These are phyloP conservation scores for Drosophila fungiperda DNA, from an alignment of 2,888 invertebrate genomes.

Conservation along the genomic window DNA sequence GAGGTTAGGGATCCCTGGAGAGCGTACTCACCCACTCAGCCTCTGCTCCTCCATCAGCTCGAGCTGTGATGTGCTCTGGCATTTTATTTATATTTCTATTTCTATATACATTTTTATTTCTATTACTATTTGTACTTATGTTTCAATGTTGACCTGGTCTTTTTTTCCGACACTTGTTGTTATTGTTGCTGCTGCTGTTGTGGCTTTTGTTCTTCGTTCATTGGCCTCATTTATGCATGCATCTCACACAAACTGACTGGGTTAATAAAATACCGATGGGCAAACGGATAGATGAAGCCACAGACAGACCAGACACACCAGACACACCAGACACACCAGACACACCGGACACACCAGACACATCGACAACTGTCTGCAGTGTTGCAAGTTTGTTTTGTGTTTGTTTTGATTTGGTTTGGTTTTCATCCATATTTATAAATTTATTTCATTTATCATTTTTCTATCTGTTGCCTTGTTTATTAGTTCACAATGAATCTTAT, in stretches of 20 bases:
- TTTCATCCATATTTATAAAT: background rate
- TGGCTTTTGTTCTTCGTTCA: background rate
- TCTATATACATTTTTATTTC: background rate
- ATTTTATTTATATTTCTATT: conserved; percentile 37
- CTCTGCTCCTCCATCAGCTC: background rate
- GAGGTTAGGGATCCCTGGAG: conserved; percentile 30
- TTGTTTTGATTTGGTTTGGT: background rate
- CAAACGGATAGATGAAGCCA: background rate
- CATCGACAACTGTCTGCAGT: background rate
- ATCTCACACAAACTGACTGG: conserved; percentile 5
- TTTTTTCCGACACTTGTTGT: conserved; percentile 36
- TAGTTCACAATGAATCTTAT: background rate
- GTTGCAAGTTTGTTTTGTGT: background rate
- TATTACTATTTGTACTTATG: background rate
- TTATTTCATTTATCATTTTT: background rate
- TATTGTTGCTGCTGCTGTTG: background rate
- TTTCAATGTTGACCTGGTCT: conserved; percentile 41
- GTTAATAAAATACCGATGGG: conserved; percentile 7
- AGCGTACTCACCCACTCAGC: background rate
- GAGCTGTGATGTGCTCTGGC: conserved; percentile 6
- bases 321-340: background rate
- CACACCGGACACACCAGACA: background rate
- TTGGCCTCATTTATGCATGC: conserved; percentile 17
- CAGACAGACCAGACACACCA: background rate
- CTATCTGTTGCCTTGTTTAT: background rate